phyloP scores from a whole-genome alignment of 30 jellyfish, hydroid and myxozoan species.

The Hydractinia echinata region DNA sequence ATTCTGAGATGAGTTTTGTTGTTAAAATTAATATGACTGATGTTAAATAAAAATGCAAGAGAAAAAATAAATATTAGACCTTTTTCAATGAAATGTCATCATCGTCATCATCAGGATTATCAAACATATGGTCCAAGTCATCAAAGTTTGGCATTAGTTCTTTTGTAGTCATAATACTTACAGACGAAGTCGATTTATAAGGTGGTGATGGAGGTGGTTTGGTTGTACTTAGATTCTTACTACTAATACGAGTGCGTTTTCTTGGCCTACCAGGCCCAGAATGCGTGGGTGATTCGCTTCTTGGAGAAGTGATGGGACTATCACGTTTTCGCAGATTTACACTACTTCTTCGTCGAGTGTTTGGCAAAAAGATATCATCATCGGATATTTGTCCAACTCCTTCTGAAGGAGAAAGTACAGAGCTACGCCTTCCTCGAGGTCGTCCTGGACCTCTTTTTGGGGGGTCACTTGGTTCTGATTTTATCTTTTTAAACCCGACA shows the following conservation, averaged over 20 bases:
- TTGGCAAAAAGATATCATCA: slow-evolving; percentile 25
- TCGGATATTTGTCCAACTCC: slow-evolving; percentile 9
- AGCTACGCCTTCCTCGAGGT: slow-evolving; percentile 25
- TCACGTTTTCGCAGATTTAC: slow-evolving; percentile 19
- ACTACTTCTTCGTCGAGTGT: slow-evolving; percentile 24
- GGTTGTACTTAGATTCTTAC: slow-evolving; percentile 5
- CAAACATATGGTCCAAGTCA: slow-evolving; percentile 80
- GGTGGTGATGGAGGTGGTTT: slow-evolving; percentile 36
- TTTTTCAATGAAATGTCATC: not conserved
- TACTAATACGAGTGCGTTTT: slow-evolving; percentile 23
- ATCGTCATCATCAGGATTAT: slow-evolving; percentile 49
- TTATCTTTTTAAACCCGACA: slow-evolving; percentile 1
- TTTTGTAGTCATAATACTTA: slow-evolving; percentile 33
- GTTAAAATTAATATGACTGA: not conserved
- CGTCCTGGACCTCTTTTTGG: slow-evolving; percentile 43
- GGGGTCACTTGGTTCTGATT: slow-evolving; percentile 26
- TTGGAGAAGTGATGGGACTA: slow-evolving; percentile 18
- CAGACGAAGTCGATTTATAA: slow-evolving; percentile 21
- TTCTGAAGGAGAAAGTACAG: slow-evolving; percentile 7
- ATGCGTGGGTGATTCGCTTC: slow-evolving; percentile 23
- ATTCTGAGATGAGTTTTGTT: not conserved
- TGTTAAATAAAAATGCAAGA: not conserved
- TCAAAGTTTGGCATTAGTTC: slow-evolving; percentile 63
- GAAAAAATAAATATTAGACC: not conserved
- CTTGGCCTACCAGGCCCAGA: slow-evolving; percentile 72